These are phyloP conservation scores for Pituophis catenifer DNA, from an alignment of 2,113 vertebrate genomes.

Conservation along the genomic window DNA sequence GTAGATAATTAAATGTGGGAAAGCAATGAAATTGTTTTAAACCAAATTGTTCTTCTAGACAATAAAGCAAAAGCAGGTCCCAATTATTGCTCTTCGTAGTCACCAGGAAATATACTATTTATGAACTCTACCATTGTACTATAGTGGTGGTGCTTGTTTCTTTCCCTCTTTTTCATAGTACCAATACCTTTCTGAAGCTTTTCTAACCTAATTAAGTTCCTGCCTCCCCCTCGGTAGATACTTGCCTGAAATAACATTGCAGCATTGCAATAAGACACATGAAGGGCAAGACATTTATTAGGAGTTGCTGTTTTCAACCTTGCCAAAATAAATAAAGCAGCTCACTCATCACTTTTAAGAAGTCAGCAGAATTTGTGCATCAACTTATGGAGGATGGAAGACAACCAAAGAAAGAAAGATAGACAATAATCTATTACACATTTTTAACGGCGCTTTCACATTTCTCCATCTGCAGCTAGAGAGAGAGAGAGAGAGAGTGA, in stretches of 20 bases:
- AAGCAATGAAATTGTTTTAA: background rate
- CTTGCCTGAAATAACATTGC: constrained; percentile 62
- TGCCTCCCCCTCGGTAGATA: constrained; percentile 51
- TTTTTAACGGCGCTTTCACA: constrained; percentile 6
- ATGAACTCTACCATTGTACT: constrained; percentile 37
- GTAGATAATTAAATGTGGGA: background rate
- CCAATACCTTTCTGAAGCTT: constrained; percentile 47
- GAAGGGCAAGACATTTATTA: constrained; percentile 62
- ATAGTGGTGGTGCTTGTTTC: constrained; percentile 28
- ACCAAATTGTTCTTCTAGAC: constrained; percentile 16
- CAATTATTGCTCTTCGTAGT: constrained; percentile 24
- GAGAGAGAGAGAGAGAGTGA: constrained; percentile 9
- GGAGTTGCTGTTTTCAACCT: constrained; percentile 60
- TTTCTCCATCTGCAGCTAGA: constrained; percentile 36
- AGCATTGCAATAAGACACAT: constrained; percentile 45
- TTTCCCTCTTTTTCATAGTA: background rate
- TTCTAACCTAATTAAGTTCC: constrained; percentile 55
- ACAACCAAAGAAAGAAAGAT: rapidly evolving
- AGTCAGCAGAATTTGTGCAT: constrained; percentile 51
- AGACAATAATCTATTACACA: background rate
- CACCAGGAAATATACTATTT: background rate
- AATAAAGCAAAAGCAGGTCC: background rate
- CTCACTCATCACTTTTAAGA: constrained; percentile 47
- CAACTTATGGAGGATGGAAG: background rate
- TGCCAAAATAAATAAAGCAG: constrained; percentile 57